Base-by-base conservation (phyloP, 2,888 invertebrate genomes). In the Drosophila multiciliata region DNA sequence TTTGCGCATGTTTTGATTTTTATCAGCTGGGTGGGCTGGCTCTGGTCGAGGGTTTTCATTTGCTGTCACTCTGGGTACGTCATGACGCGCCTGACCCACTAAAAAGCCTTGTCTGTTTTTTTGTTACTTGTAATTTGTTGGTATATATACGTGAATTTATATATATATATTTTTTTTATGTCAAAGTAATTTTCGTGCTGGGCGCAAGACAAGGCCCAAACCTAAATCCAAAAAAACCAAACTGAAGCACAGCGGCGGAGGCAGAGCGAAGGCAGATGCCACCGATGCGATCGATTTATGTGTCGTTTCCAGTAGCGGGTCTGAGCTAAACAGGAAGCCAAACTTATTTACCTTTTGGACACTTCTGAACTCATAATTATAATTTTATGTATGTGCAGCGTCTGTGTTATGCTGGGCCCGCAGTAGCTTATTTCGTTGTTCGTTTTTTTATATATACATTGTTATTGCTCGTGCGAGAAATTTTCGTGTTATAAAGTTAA, bases 51-150 rank as follows among this genome's bases (percentile, higher is more conserved):
- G 79, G 69, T 82, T 79, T 82, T 60, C 73, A 78, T 75, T 78
- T 59, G 63, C 63, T 55, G 45, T 67, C 63, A 40, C 17, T 33
- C 38, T 38, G 66, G 26, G 73, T 60, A 63, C 63, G 75, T 76
- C 82, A 90, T 91, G 91, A 81, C 84, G 84, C 87, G 89, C 79
- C 89, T 90, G 89, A 91, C 91, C 91, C 87, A 90, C 91, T 83
- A 90, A 84, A 68, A 67, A 70, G 49, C 35, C 15, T 53, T 62
- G 45, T 42, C 52, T 40, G 38, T 58, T 36, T 65, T 35, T 49
- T 53, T 63, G 32, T 55, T 57, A 38, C 62, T 48, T 60, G 40
- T 67, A 54, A 35, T 15, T 38, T 50, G 50, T 62, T 64, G 12
- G 20, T n/a, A 12, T 38, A 53, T 69, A 15, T 35, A 35, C 23